Base-by-base conservation (phyloP, 2,888 invertebrate genomes). In the Agrochola litura region DNA sequence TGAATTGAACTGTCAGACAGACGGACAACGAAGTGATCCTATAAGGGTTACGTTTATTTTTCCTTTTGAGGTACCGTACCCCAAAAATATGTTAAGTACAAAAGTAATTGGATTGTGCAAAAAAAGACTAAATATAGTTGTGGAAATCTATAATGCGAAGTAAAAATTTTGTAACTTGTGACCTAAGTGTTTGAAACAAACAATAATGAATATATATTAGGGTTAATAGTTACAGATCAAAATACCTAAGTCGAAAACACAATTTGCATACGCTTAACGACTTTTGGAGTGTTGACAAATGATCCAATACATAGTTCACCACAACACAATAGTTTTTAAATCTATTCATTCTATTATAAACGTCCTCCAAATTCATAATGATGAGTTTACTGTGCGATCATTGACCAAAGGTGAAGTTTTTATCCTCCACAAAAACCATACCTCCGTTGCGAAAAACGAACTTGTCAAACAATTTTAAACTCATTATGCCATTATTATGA, bases 401-500 rank as follows among this genome's bases (percentile, higher is more conserved):
- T 16, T 37, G 49, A 46, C 22, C 10, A 52, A 5, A 74, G 43
- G 25, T 14, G 12, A 52, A 66, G n/a, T 82, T 63, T 74, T 56
- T 61, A 22, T 52, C 14, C 14, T 8, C 9, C 9, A 67, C 30
- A 63, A 67, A 67, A 67, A 67, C n/a, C 12, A 52, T 14, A 30
- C 9, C 1, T 46, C 30, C 12, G 54, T 69, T 76, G 68, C 54
- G 60, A 65, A 76, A 82, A 60, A 68, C 10, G 1, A 69, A 12
- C 14, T 49, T 12, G 37, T 25, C 41, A n/a, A 67, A 79, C 43
- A 80, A 61, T 61, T 46, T 56, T 65, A 70, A 70, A 77, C 5
- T n/a, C 65, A 65, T 81, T 64, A 73, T 46, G 1, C 52, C 30
- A 37, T 74, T 43, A 54, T 82, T 66, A 25, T 8, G 58, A 61